Evolutionary conservation across 1,140 invertebrate species (phyloP).

Genomic region (Drosophila serrata): DNA sequence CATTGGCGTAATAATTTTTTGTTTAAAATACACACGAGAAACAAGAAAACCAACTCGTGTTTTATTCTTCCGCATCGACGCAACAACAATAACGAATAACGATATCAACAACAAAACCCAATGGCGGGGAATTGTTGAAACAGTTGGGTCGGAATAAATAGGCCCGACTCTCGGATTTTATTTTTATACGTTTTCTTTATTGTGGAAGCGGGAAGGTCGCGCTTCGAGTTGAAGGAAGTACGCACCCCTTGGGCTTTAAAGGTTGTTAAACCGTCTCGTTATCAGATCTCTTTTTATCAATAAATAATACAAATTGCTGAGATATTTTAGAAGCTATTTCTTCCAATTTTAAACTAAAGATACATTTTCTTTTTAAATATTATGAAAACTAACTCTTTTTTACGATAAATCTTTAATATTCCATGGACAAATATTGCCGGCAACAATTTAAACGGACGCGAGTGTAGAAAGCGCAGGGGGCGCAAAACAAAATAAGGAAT

Average conservation of each 20-base stretch:
- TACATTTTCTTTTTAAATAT: neutral
- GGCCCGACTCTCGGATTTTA: constrained; percentile 50
- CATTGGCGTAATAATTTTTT: constrained; percentile 76
- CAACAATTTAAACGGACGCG: constrained; percentile 8
- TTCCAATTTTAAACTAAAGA: no score
- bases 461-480: constrained; percentile 50
- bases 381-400: no score
- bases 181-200: constrained; percentile 7
- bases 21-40: constrained; percentile 54
- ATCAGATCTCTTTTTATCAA: constrained; percentile 9
- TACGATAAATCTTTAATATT: no score
- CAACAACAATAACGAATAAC: constrained; percentile 37
- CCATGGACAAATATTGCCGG: neutral
- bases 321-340: neutral
- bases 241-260: constrained; percentile 17
- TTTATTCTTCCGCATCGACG: constrained; percentile 71
- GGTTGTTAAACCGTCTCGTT: constrained; percentile 40
- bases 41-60: constrained; percentile 47
- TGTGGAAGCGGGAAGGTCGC: constrained; percentile 28
- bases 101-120: constrained; percentile 32
- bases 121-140: constrained; percentile 62
- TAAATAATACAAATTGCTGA: neutral
- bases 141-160: constrained; percentile 72
- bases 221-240: constrained; percentile 51
- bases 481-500: constrained; percentile 64